phyloP scores from a whole-genome alignment of 2,113 vertebrate species.

The Riparia riparia region DNA sequence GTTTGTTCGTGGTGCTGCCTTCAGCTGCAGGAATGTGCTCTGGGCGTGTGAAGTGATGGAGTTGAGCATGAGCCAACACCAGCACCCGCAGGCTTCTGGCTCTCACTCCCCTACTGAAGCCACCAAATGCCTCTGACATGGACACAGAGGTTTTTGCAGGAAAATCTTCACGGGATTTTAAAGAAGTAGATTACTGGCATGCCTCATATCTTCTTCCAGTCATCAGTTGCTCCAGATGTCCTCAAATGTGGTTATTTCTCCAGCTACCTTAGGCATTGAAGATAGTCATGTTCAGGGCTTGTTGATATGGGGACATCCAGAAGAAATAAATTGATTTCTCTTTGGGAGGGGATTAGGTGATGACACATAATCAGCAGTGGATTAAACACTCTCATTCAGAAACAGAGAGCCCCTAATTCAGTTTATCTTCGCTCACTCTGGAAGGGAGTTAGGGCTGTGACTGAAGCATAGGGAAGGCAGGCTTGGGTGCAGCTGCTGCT shows the following conservation, averaged over 20 bases:
- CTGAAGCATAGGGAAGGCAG: background rate
- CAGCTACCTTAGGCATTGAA: background rate
- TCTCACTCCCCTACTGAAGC: background rate
- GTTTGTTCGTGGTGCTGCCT: background rate
- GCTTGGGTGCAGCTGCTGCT: background rate
- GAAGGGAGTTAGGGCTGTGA: background rate
- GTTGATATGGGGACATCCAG: background rate
- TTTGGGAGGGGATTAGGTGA: background rate
- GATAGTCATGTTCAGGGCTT: background rate
- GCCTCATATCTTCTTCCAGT: background rate
- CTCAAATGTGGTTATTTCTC: background rate
- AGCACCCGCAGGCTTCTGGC: background rate
- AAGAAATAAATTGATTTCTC: background rate
- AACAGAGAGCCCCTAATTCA: background rate
- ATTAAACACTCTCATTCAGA: background rate
- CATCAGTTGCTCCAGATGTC: background rate
- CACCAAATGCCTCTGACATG: background rate
- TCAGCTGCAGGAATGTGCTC: background rate
- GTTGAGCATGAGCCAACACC: background rate
- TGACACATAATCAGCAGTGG: background rate
- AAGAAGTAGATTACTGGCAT: background rate
- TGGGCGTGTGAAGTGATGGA: background rate
- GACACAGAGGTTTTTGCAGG: background rate
- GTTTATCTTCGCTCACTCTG: background rate
- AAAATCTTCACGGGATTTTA: rapidly evolving